Conservation (phyloP, 2,797 vertebrate genomes). For the Paratrypauchen microcephalus region DNA sequence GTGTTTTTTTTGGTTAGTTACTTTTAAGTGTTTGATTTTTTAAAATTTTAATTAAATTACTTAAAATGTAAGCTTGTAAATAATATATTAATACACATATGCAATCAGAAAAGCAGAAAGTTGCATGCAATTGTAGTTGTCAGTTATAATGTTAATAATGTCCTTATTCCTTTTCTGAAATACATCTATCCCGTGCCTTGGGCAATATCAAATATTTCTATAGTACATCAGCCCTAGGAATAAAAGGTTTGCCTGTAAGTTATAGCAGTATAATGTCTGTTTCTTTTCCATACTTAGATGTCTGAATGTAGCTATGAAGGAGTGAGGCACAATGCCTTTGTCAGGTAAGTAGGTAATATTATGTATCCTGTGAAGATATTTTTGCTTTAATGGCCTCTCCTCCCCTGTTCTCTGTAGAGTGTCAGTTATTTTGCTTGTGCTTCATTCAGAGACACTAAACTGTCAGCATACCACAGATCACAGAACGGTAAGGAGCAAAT, state of each 20-base stretch:
- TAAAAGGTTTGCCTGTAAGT: too few species aligned
- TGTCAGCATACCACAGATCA: slow-evolving; percentile 83
- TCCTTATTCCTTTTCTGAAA: background rate
- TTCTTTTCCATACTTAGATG: slow-evolving; percentile 25
- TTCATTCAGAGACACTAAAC: slow-evolving; percentile 78
- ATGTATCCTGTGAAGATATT: background rate
- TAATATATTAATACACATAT: background rate
- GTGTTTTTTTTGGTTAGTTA: too few species aligned
- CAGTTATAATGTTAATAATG: background rate
- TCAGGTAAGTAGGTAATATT: slow-evolving; percentile 52
- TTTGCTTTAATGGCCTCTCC: background rate
- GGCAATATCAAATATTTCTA: too few species aligned
- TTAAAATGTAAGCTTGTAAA: background rate
- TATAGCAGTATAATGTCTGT: background rate
- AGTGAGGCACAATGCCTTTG: slow-evolving; percentile 55
- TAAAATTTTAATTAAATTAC: too few species aligned
- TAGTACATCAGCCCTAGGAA: too few species aligned
- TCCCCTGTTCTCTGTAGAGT: slow-evolving; percentile 69
- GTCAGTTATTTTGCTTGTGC: slow-evolving; percentile 78
- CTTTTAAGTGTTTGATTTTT: too few species aligned
- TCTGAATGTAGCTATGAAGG: slow-evolving; percentile 25
- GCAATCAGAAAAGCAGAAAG: too few species aligned
- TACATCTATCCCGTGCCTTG: too few species aligned
- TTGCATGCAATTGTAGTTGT: too few species aligned
- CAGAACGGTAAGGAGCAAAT: slow-evolving; percentile 85